phyloP scores from a whole-genome alignment of 2,797 vertebrate species.

The Todus mexicanus region DNA sequence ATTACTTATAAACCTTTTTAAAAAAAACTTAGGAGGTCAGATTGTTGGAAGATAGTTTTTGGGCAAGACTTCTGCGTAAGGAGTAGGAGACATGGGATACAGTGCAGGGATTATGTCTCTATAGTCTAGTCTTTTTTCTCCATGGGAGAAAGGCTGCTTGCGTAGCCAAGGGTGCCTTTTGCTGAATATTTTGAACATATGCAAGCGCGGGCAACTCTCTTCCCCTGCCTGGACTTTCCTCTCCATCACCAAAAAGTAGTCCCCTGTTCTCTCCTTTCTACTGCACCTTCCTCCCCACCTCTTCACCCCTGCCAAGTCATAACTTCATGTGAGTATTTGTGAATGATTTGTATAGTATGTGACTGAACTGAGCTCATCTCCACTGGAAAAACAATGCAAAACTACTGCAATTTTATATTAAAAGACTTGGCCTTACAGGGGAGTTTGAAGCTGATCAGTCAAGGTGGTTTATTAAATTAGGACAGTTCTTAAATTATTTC shows the following conservation, averaged over 20 bases:
- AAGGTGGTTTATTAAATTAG: not conserved
- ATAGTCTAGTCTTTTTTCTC: not conserved
- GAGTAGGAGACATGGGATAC: not conserved
- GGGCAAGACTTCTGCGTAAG: not conserved
- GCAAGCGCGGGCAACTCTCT: not conserved
- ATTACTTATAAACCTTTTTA: not conserved
- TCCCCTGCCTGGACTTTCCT: not conserved
- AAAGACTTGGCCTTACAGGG: not conserved
- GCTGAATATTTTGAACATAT: not conserved
- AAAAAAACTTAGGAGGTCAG: not conserved
- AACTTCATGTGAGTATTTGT: not conserved
- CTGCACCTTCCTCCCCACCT: not conserved
- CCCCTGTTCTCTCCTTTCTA: not conserved
- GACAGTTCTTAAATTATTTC: too few relatives aligned
- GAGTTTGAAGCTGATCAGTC: not conserved
- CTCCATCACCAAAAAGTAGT: not conserved
- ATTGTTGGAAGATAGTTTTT: not conserved
- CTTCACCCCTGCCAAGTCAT: not conserved
- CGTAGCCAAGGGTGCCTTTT: not conserved
- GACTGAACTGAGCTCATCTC: not conserved
- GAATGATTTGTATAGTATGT: not conserved
- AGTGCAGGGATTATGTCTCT: not conserved
- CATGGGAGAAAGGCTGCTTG: rapidly evolving
- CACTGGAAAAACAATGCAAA: not conserved
- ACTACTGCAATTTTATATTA: not conserved